Evolutionary conservation across 2,888 invertebrate genomes (phyloP).

Genomic region (Drosophila multiciliata): DNA sequence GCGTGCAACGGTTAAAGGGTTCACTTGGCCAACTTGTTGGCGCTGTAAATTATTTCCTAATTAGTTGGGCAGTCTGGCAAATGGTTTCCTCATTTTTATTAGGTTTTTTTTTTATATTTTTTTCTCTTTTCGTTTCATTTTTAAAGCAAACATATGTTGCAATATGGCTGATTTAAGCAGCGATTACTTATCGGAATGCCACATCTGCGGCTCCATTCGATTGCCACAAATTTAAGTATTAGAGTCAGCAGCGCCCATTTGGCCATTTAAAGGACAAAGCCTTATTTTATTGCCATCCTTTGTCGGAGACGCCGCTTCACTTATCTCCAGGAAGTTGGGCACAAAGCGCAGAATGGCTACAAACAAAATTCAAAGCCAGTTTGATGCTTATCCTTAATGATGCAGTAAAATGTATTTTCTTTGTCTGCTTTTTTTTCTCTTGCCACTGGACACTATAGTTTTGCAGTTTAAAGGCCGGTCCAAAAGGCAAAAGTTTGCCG

Average conservation of each 20-base stretch:
- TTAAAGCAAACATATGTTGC: constrained; percentile 9
- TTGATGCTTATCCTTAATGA: constrained; percentile 84
- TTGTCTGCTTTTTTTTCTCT: constrained; percentile 24
- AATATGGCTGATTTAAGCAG: constrained; percentile 8
- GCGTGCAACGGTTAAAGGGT: constrained; percentile 39
- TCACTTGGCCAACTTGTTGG: constrained; percentile 56
- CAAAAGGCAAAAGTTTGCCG: constrained; percentile 57
- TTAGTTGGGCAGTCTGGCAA: constrained; percentile 51
- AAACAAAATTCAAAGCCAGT: constrained; percentile 82
- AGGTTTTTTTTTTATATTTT: neutral
- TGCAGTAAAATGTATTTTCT: constrained; percentile 70
- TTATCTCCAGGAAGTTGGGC: constrained; percentile 68
- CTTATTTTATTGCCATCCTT: constrained; percentile 55
- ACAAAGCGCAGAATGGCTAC: constrained; percentile 63
- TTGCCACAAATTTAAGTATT: constrained; percentile 45
- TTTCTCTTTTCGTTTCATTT: neutral
- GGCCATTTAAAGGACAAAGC: constrained; percentile 52
- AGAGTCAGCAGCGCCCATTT: constrained; percentile 15
- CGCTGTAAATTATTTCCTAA: constrained; percentile 73
- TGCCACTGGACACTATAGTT: constrained; percentile 41
- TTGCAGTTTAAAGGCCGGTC: constrained; percentile 45
- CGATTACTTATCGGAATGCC: constrained; percentile 30
- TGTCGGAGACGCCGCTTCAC: constrained; percentile 35
- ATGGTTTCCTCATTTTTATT: neutral
- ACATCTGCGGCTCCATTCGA: constrained; percentile 54